Base-by-base conservation (phyloP, 1,140 invertebrate genomes). In the Solenopsis fugax region DNA sequence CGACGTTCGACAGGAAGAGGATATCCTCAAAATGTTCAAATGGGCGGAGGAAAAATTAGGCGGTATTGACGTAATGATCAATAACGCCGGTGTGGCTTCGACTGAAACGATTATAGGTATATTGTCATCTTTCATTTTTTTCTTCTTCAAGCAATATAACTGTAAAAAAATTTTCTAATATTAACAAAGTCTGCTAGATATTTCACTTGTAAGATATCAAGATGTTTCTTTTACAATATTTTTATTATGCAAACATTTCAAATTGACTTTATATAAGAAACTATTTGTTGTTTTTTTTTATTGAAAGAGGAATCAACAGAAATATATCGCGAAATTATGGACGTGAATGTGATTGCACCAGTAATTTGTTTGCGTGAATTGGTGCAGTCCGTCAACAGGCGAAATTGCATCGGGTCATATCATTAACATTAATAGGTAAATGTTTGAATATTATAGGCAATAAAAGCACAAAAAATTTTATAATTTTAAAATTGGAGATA, bases 271-370 rank as follows among this genome's bases (percentile, higher is more conserved):
- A n/a, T n/a, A n/a, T n/a, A n/a, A n/a, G n/a, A n/a, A n/a, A n/a
- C n/a, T 52, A 48, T 73, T 50, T n/a, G 9, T 37, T 81, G n/a
- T n/a, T n/a, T n/a, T n/a, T n/a, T 29, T 60, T 56, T 54, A 58
- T 72, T 65, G 37, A 7, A 62, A 94, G 93, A 91, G 1, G 86
- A 88, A 10, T 29, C 54, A 0, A 92, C 93, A 87, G 90, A 96
- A 88, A 91, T 94, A 77, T 96, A 96, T 94, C 91, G 94, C 81
- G 89, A 94, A 16, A 96, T 96, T 69, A 84, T 97, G 87, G 96
- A 98, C 37, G 96, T 97, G 0, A 98, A 98, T 92, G 95, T 97
- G 0, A 93, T 97, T 62, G 97, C 95, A 0, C 81, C 96, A 2
- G 93, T 93, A 16, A 93, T 96, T 4, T 95, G 95, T 60, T 94